Conservation (phyloP, 2,113 vertebrate genomes). For the Menidia beryllina region DNA sequence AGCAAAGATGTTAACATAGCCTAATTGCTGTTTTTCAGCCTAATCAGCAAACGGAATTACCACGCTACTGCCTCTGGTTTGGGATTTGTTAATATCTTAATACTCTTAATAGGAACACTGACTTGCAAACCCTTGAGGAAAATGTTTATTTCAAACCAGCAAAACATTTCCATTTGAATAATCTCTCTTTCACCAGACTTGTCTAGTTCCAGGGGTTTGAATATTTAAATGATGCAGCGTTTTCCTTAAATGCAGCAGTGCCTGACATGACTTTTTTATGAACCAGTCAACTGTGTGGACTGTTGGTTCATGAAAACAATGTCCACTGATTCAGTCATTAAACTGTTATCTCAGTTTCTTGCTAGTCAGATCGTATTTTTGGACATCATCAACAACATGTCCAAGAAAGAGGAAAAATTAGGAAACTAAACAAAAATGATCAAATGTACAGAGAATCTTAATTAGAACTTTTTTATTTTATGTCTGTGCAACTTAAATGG, state of each 20-base stretch:
- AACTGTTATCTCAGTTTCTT: neutral
- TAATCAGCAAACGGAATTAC: constrained; percentile 11
- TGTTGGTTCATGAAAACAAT: constrained; percentile 34
- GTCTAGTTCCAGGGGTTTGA: constrained; percentile 36
- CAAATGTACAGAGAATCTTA: too few species aligned
- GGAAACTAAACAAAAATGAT: too few species aligned
- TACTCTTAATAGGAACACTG: constrained; percentile 30
- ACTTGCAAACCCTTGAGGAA: constrained; percentile 16
- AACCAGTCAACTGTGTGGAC: constrained; percentile 19
- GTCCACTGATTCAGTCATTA: constrained; percentile 34
- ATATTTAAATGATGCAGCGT: constrained; percentile 44
- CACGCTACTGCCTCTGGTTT: constrained; percentile 3
- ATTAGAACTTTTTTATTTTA: too few species aligned
- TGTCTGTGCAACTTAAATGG: too few species aligned
- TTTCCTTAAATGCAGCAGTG: constrained; percentile 48
- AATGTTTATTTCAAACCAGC: constrained; percentile 24
- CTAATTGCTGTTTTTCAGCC: neutral
- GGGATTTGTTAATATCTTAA: constrained; percentile 41
- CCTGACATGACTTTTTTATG: constrained; percentile 53
- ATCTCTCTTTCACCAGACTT: constrained; percentile 58
- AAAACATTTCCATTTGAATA: constrained; percentile 53
- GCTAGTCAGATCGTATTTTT: constrained; percentile 25
- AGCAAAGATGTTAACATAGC: constrained; percentile 15
- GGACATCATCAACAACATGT: neutral
- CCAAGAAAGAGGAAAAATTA: neutral